Evolutionary conservation across 2,113 vertebrate genomes (phyloP).

Genomic region (Rhinoptilus africanus): DNA sequence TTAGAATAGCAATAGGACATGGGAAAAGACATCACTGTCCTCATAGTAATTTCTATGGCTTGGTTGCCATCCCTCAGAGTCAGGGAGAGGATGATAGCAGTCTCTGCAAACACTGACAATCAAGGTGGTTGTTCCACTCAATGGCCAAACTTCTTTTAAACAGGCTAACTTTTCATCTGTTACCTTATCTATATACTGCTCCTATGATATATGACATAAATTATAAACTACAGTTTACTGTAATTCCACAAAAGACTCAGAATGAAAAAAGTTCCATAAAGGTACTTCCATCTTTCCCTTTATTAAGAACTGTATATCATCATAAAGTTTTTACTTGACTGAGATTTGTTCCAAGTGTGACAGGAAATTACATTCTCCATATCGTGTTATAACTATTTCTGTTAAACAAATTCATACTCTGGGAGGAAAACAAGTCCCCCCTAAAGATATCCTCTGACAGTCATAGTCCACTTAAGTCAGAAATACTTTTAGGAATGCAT

Average conservation of each 20-base stretch:
- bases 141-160: not conserved
- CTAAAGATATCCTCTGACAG: not conserved
- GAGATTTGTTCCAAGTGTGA: not conserved
- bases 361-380: not conserved
- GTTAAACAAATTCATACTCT: not conserved
- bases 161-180: not conserved
- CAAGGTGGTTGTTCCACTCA: not conserved
- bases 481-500: not conserved
- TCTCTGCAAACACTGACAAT: not conserved
- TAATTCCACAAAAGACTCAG: not conserved
- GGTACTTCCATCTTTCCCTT: not conserved
- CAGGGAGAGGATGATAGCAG: accelerated
- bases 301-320: not conserved
- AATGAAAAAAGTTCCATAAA: not conserved
- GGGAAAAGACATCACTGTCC: not conserved
- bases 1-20: not conserved
- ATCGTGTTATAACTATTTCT: not conserved
- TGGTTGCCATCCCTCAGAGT: not conserved
- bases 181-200: not conserved
- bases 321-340: not conserved
- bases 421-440: not conserved
- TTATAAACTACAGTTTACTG: not conserved
- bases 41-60: not conserved
- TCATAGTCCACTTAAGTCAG: not conserved
- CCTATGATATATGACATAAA: not conserved